Evolutionary conservation across 1,140 invertebrate species (phyloP), one percentile per base, ranked within the genome.

Genomic region (Hermetia illucens): DNA sequence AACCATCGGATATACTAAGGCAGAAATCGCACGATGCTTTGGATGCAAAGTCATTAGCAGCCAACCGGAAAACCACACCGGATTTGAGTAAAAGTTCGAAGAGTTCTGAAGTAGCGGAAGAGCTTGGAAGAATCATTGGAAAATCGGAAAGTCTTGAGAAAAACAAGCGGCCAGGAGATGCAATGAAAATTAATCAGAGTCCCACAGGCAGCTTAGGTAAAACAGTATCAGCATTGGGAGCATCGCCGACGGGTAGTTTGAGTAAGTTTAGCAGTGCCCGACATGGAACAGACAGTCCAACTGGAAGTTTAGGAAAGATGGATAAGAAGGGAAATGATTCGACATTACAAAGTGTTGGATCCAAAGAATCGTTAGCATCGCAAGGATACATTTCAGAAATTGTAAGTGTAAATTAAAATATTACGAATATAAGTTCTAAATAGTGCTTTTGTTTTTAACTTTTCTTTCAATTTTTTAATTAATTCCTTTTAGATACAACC

Each of bases 361-460:
- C 57, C 27, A 60, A 60, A 46, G 57, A 60, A 34, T 60, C 57
- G 2, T 41, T 60, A 20, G 45, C 53, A 21, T 60, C 57, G 3
- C 57, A 59, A 36, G 53, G 57, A 44, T 31, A 20, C 29, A 59
- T 59, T 45, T 57, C 56, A 17, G 56, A 59, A 45, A 55, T 57
- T 36, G 56, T 59, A 27, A 34, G 53, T 44, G 13, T 10, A 34
- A 34, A 16, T 3, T 30, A 3, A 5, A n/a, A 16, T 3, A 30
- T 5, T 5, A 12, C 29, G 17, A n/a, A n/a, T n/a, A n/a, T n/a
- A n/a, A n/a, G n/a, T n/a, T n/a, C n/a, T n/a, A n/a, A n/a, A n/a
- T n/a, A n/a, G n/a, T n/a, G n/a, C n/a, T n/a, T n/a, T n/a, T n/a
- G n/a, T n/a, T n/a, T n/a, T n/a, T n/a, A n/a, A n/a, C n/a, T n/a